Evolutionary conservation across 2,888 invertebrate genomes (phyloP).

Genomic region (Leucophora obtusa): DNA sequence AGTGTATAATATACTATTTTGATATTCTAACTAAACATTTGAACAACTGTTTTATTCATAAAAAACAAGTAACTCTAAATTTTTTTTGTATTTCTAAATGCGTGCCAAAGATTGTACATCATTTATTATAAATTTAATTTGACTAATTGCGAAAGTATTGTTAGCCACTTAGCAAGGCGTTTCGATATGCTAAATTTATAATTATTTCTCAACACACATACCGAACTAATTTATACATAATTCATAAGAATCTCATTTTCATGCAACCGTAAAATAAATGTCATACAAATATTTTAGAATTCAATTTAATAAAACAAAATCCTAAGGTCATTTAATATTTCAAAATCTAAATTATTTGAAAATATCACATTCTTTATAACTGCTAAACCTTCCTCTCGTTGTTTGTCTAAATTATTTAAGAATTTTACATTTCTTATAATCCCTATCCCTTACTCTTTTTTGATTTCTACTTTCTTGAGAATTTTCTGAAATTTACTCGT

Average conservation of each 20-base stretch:
- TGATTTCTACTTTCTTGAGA: neutral
- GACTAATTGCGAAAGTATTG: slow-evolving; percentile 67
- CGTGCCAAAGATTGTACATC: slow-evolving; percentile 6
- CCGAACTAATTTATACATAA: neutral
- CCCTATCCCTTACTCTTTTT: neutral
- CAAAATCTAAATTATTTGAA: neutral
- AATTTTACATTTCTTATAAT: neutral
- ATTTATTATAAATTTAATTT: slow-evolving; percentile 30
- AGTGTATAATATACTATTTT: no score
- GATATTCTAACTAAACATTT: no score
- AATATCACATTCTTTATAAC: neutral
- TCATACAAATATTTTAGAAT: neutral
- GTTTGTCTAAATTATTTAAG: neutral
- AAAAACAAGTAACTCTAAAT: no score
- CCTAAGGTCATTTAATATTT: slow-evolving; percentile 19
- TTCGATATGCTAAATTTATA: slow-evolving; percentile 46
- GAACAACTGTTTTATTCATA: no score
- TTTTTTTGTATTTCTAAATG: slow-evolving; percentile 23
- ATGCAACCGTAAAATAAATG: neutral
- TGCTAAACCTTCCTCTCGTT: no score
- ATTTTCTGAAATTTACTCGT: no score
- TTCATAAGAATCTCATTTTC: neutral
- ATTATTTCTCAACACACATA: slow-evolving; percentile 36
- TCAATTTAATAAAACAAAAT: neutral
- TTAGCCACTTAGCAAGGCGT: slow-evolving; percentile 45